phyloP scores from a whole-genome alignment of 64 coral and sea anemone species.

The Porites australiensis region DNA sequence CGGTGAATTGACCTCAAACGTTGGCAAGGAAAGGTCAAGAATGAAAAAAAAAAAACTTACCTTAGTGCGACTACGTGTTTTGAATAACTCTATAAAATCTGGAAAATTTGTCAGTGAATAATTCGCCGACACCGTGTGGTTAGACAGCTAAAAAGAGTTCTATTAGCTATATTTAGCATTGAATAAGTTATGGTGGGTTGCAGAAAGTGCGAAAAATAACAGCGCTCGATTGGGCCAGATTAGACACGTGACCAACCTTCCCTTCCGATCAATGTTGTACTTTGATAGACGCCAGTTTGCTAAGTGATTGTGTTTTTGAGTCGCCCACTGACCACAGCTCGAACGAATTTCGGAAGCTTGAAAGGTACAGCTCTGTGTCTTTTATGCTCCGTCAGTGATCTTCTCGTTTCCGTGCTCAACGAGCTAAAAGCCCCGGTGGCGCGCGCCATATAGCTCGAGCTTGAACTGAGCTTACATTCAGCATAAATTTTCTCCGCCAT shows the following conservation, averaged over 20 bases:
- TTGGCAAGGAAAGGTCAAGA: too few relatives aligned
- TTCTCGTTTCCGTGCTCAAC: not conserved
- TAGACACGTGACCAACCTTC: slow-evolving; percentile 14
- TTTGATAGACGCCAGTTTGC: slow-evolving; percentile 2
- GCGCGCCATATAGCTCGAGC: not conserved
- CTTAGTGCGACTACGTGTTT: too few relatives aligned
- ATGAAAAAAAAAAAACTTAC: too few relatives aligned
- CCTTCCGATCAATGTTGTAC: slow-evolving; percentile 60
- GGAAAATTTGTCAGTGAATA: slow-evolving; percentile 23
- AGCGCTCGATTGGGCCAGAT: slow-evolving; percentile 26
- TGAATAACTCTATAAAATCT: not conserved
- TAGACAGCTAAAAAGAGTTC: slow-evolving; percentile 17
- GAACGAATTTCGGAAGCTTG: slow-evolving; percentile 2
- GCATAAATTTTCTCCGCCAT: slow-evolving; percentile 43
- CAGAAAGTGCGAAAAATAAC: slow-evolving; percentile 7
- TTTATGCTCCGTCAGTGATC: not conserved
- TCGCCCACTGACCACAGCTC: not conserved
- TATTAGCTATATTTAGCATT: slow-evolving; percentile 40
- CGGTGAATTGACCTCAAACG: too few relatives aligned
- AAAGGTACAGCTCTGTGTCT: not conserved
- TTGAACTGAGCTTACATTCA: slow-evolving; percentile 40
- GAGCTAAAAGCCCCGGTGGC: not conserved
- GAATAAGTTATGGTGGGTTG: slow-evolving; percentile 17
- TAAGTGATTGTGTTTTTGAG: slow-evolving; percentile 22
- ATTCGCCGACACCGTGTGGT: slow-evolving; percentile 4